These are phyloP conservation scores for Dreissena polymorpha DNA, from an alignment of 1,140 invertebrate species.

Conservation along the genomic window DNA sequence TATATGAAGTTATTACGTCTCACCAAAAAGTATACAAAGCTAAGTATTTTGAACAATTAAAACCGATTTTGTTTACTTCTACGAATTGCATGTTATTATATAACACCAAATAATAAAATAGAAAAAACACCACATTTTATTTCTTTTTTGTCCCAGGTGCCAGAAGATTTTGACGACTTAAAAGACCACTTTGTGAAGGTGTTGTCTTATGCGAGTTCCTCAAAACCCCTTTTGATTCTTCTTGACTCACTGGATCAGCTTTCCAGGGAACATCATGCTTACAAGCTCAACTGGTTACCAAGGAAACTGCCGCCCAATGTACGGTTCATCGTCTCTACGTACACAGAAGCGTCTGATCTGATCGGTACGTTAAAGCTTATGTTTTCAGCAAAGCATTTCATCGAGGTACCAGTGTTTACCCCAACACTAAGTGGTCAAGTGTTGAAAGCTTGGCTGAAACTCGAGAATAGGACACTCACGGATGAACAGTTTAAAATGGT, in stretches of 20 bases:
- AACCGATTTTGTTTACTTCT: too few relatives aligned
- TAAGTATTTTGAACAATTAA: too few relatives aligned
- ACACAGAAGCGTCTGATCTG: constrained; percentile 58
- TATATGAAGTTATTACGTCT: too few relatives aligned
- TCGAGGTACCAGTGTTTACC: constrained; percentile 60
- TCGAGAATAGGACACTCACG: constrained; percentile 60
- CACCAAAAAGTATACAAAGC: too few relatives aligned
- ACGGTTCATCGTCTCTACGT: constrained; percentile 65
- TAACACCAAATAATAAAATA: too few relatives aligned
- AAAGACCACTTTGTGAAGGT: constrained; percentile 52
- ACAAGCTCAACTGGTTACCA: constrained; percentile 71
- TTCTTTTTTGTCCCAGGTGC: constrained; percentile 19
- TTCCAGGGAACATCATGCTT: constrained; percentile 59
- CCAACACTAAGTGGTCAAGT: constrained; percentile 63
- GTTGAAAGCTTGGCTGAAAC: constrained; percentile 67
- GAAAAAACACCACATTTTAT: too few relatives aligned
- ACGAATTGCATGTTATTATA: too few relatives aligned
- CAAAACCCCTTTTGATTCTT: constrained; percentile 69
- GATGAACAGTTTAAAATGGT: constrained; percentile 65
- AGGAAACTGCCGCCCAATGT: constrained; percentile 64
- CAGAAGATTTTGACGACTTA: constrained; percentile 58
- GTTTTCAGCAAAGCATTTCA: constrained; percentile 79
- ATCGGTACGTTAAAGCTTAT: constrained; percentile 82
- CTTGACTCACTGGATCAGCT: constrained; percentile 73
- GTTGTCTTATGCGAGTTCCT: constrained; percentile 45